Percentiles rank a stretch among this genome's conserved stretches.
Evolutionary conservation across 2,113 vertebrate species (phyloP).

Genomic region (Pterocles orientalis): DNA sequence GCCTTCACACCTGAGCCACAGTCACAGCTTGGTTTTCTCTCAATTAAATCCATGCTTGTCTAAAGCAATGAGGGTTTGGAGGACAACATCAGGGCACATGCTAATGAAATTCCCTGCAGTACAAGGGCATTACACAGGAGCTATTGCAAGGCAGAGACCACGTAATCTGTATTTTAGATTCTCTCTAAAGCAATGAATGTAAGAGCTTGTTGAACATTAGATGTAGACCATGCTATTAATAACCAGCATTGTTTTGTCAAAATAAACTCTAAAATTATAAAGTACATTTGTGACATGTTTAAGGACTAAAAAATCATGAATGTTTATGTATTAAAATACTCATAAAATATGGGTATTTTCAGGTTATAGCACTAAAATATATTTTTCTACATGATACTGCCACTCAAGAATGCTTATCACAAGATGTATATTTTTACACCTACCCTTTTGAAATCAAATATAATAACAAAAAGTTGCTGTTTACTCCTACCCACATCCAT

Average conservation of each 20-base stretch:
- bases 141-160: constrained; percentile 28
- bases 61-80: constrained; percentile 69
- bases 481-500: neutral
- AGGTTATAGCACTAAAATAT: neutral
- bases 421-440: neutral
- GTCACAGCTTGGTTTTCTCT: constrained; percentile 73
- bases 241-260: neutral
- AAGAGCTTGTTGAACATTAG: neutral
- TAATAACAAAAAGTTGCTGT: neutral
- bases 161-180: constrained; percentile 61
- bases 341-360: neutral
- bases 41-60: constrained; percentile 76
- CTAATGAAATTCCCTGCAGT: constrained; percentile 73
- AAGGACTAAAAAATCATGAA: neutral
- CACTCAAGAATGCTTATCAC: neutral
- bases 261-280: neutral
- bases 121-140: constrained; percentile 57
- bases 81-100: constrained; percentile 67
- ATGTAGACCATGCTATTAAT: neutral
- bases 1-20: constrained; percentile 75
- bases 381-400: neutral
- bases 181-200: constrained; percentile 37
- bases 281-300: neutral
- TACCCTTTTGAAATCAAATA: neutral
- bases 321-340: neutral